These are phyloP conservation scores for Echinometra lucunter DNA, from an alignment of 53 echinoderm and acorn worm species.

Conservation along the genomic window DNA sequence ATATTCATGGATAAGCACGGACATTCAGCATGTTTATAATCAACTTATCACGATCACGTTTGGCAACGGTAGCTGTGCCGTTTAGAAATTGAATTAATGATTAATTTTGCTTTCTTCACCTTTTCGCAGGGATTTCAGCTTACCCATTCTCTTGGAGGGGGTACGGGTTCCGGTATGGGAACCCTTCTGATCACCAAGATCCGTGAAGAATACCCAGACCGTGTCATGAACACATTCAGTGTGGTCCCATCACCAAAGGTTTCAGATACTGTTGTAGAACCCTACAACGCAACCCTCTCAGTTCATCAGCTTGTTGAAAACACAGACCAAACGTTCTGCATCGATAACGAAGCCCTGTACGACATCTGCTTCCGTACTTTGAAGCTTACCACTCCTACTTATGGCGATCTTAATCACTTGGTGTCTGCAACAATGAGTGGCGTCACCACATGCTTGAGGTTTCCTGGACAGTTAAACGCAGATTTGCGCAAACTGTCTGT, in stretches of 20 bases:
- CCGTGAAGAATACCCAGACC: conserved; percentile 93
- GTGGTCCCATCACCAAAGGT: conserved; percentile 84
- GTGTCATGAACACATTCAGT: conserved; percentile 95
- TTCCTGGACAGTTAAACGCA: conserved; percentile 98
- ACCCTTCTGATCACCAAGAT: conserved; percentile 90
- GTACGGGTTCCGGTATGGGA: conserved; percentile 96
- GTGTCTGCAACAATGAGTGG: conserved; percentile 97
- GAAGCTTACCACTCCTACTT: conserved; percentile 94
- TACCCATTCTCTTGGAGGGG: conserved; percentile 95
- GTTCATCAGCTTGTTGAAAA: conserved; percentile 97
- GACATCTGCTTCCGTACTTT: conserved; percentile 92
- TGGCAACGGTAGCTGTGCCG: too few species aligned
- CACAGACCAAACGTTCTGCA: conserved; percentile 95
- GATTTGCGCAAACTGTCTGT: conserved; percentile 94
- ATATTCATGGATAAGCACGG: too few species aligned
- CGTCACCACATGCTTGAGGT: conserved; percentile 91
- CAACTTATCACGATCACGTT: too few species aligned
- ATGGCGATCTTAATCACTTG: conserved; percentile 96
- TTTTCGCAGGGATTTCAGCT: conserved; percentile 89
- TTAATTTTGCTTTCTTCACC: not conserved
- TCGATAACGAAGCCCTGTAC: conserved; percentile 95
- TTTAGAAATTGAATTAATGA: not conserved
- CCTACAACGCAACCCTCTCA: conserved; percentile 93
- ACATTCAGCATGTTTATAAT: too few species aligned
- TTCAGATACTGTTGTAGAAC: conserved; percentile 91